Evolutionary conservation across 1,140 invertebrate genomes (phyloP).

Genomic region (Stratiolaelaps scimitus): DNA sequence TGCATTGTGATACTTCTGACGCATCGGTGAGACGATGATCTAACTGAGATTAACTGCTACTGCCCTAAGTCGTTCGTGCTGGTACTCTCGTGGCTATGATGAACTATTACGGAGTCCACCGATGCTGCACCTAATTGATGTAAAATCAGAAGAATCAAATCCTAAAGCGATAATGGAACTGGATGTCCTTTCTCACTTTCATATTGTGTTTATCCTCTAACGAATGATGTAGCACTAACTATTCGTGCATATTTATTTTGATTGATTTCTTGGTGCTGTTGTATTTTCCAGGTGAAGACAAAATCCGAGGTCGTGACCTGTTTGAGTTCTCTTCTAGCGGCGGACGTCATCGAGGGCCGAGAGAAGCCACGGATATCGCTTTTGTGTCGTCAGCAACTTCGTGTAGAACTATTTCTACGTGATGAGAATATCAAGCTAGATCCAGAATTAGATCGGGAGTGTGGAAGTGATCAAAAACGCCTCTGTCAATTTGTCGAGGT

Average conservation of each 20-base stretch:
- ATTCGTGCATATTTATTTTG: constrained; percentile 31
- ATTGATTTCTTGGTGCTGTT: constrained; percentile 28
- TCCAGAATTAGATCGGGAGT: constrained; percentile 60
- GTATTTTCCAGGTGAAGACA: constrained; percentile 37
- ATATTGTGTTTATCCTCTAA: too few relatives aligned
- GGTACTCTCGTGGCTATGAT: too few relatives aligned
- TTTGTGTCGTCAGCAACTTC: constrained; percentile 70
- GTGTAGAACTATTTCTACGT: constrained; percentile 64
- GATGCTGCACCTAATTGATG: background rate
- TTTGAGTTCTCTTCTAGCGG: constrained; percentile 72
- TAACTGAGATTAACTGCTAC: too few relatives aligned
- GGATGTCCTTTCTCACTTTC: too few relatives aligned
- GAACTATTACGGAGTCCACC: too few relatives aligned
- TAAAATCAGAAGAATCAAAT: background rate
- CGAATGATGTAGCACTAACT: too few relatives aligned
- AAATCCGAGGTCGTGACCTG: constrained; percentile 76
- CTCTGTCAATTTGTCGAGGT: constrained; percentile 54
- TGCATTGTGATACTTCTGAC: too few relatives aligned
- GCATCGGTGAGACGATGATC: too few relatives aligned
- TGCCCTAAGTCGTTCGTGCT: too few relatives aligned
- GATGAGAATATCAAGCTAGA: constrained; percentile 71
- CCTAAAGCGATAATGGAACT: too few relatives aligned
- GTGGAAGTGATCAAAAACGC: constrained; percentile 59
- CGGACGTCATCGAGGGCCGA: constrained; percentile 63
- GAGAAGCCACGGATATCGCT: constrained; percentile 62